These are phyloP conservation scores for Sander vitreus DNA, from an alignment of 2,113 vertebrate species.

Conservation along the genomic window DNA sequence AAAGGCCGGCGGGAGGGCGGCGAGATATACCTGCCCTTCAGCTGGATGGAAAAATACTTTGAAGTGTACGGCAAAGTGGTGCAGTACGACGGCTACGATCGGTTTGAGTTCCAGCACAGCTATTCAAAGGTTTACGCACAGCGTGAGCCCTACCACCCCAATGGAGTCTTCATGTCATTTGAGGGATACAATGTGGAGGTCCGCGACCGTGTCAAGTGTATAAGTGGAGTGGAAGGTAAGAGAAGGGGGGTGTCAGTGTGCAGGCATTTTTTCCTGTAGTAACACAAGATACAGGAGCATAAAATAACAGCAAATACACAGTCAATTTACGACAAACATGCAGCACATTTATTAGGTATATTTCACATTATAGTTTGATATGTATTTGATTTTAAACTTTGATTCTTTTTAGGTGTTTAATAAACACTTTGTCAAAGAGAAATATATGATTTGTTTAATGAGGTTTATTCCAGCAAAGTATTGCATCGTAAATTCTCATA, in stretches of 20 bases:
- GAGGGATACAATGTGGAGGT: constrained; percentile 99
- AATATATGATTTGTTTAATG: constrained; percentile 1
- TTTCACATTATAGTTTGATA: background rate
- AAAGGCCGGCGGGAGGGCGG: constrained; percentile 91
- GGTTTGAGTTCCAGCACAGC: constrained; percentile 98
- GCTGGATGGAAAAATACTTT: constrained; percentile 97
- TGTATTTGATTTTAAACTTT: background rate
- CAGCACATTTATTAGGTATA: background rate
- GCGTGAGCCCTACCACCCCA: constrained; percentile 93
- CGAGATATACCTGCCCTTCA: constrained; percentile 96
- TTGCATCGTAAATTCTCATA: background rate
- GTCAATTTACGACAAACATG: background rate
- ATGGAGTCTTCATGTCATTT: constrained; percentile 99
- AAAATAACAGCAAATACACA: too few species aligned
- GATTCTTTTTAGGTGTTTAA: background rate
- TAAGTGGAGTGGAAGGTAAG: constrained; percentile 97
- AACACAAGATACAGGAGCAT: background rate
- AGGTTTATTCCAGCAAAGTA: background rate
- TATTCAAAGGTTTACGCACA: constrained; percentile 97
- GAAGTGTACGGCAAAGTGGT: constrained; percentile 95
- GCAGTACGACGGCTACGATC: constrained; percentile 92
- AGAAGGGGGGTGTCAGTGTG: too few species aligned
- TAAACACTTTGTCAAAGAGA: background rate
- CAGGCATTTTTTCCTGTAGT: background rate
- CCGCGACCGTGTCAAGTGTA: constrained; percentile 96